These are phyloP conservation scores for Eutolmus rufibarbis DNA, from an alignment of 2,888 invertebrate species.

Conservation along the genomic window DNA sequence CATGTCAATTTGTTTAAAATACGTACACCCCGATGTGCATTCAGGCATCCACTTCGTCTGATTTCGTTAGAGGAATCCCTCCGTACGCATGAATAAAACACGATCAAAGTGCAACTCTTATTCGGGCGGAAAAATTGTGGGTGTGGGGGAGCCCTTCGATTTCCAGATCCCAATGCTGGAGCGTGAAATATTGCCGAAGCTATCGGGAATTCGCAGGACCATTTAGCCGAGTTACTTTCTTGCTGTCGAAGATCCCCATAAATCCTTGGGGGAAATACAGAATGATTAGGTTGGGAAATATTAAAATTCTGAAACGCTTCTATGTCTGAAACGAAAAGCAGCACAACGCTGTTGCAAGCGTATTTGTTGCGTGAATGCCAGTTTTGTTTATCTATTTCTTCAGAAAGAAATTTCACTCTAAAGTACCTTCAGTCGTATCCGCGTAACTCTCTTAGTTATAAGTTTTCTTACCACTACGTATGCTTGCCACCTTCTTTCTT, in stretches of 20 bases:
- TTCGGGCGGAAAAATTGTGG: neutral
- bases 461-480: too few species aligned
- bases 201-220: neutral
- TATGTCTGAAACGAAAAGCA: neutral
- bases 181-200: neutral
- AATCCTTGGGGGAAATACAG: neutral
- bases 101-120: neutral
- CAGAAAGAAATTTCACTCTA: neutral
- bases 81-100: neutral
- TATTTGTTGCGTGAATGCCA: neutral
- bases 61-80: neutral
- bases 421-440: too few species aligned
- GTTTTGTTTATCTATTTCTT: neutral
- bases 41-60: neutral
- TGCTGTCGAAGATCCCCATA: neutral
- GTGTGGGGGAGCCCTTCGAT: neutral
- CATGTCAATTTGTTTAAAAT: slow-evolving; percentile 14
- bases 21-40: neutral
- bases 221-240: neutral
- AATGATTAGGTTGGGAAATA: neutral
- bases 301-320: neutral
- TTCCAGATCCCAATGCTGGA: neutral
- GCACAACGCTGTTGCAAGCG: neutral
- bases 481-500: too few species aligned
- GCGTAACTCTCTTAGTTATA: too few species aligned